Percentiles rank a stretch among this genome's conserved stretches.
These are phyloP conservation scores for Leptinotarsa peninsularis DNA, from an alignment of 2,888 invertebrate species.

Conservation along the genomic window DNA sequence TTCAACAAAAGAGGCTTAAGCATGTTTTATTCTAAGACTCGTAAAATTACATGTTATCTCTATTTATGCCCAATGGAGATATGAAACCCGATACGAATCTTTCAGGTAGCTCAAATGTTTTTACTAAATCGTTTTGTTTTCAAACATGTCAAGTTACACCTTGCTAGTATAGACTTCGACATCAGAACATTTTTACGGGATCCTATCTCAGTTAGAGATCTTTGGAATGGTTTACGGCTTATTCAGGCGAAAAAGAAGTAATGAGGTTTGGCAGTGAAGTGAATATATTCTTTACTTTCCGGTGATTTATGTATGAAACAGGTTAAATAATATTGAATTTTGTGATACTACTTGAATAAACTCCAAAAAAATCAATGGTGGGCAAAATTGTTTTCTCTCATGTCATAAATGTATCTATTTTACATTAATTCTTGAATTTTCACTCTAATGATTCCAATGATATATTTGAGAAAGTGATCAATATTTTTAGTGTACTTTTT, in stretches of 20 bases:
- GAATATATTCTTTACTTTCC: neutral
- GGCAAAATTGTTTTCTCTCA: too few species aligned
- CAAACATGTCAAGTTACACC: conserved; percentile 46
- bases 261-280: conserved; percentile 7
- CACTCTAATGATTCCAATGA: too few species aligned
- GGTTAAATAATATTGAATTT: neutral
- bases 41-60: conserved; percentile 39
- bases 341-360: neutral
- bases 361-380: too few species aligned
- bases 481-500: too few species aligned
- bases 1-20: conserved; percentile 28
- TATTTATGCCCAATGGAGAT: conserved; percentile 35
- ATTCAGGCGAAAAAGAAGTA: conserved; percentile 6
- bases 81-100: conserved; percentile 35
- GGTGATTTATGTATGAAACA: neutral
- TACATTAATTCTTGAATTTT: too few species aligned
- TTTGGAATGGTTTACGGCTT: conserved; percentile 17
- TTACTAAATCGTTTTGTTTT: conserved; percentile 43
- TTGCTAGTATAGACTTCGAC: conserved; percentile 37
- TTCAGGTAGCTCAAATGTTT: conserved; percentile 40
- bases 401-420: too few species aligned
- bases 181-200: neutral
- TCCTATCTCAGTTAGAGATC: conserved; percentile 1
- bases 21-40: conserved; percentile 23
- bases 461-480: too few species aligned